phyloP scores from a whole-genome alignment of 2,888 invertebrate genomes.

The Saturnia japonica region DNA sequence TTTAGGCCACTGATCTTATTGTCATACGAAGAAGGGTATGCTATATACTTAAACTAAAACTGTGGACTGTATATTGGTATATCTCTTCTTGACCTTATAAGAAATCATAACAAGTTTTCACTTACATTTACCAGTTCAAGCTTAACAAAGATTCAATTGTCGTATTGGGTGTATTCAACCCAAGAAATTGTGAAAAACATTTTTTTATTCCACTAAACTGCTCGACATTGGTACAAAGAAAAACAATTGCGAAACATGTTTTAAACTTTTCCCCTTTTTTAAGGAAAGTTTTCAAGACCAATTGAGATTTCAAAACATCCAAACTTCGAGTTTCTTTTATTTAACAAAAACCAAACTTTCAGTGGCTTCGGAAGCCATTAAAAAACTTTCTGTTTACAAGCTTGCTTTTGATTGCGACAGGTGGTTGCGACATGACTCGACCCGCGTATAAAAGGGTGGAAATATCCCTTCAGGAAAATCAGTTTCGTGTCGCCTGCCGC shows the following conservation, averaged over 20 bases:
- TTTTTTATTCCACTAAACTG: not conserved
- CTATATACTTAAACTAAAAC: too few species aligned
- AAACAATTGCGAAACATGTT: not conserved
- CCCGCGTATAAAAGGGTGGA: conserved; percentile 39
- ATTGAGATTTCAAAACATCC: not conserved
- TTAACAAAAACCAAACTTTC: not conserved
- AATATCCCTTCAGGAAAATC: conserved; percentile 30
- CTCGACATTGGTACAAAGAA: not conserved
- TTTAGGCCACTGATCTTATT: too few species aligned
- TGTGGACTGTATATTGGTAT: too few species aligned
- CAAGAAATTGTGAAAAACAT: not conserved
- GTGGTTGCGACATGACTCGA: conserved; percentile 37
- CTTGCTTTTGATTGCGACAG: conserved; percentile 30
- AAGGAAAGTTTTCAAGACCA: not conserved
- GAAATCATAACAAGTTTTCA: too few species aligned
- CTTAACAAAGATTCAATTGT: not conserved
- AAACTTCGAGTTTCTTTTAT: conserved; percentile 1
- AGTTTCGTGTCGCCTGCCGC: conserved; percentile 39
- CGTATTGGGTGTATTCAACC: not conserved
- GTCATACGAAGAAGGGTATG: too few species aligned
- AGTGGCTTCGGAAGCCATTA: not conserved
- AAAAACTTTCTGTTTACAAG: not conserved
- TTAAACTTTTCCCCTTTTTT: not conserved
- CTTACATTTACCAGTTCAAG: too few species aligned
- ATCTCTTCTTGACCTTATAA: too few species aligned